phyloP scores from a whole-genome alignment of 2,113 vertebrate genomes.

The Hiodon alosoides region DNA sequence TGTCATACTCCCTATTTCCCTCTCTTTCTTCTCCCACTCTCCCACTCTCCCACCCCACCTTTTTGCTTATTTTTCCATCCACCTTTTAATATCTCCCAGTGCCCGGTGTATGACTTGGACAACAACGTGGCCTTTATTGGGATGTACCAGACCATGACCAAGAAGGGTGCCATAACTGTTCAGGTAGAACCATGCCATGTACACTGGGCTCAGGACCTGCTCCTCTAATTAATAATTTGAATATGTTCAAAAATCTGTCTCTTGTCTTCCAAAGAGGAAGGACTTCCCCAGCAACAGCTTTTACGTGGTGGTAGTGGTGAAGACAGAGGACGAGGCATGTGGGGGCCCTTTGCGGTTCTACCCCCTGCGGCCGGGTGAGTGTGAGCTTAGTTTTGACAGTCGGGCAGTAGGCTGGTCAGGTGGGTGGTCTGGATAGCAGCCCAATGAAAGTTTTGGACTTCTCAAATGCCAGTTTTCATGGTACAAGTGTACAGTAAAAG shows the following conservation, averaged over 20 bases:
- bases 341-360: constrained; percentile 83
- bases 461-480: no score
- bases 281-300: constrained; percentile 93
- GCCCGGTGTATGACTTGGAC: constrained; percentile 92
- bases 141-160: constrained; percentile 98
- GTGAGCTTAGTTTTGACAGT: not conserved
- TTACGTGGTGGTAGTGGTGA: constrained; percentile 94
- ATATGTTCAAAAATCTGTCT: not conserved
- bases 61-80: not conserved
- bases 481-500: no score
- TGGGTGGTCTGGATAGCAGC: not conserved
- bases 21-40: not conserved
- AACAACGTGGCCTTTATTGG: constrained; percentile 97
- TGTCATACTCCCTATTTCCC: not conserved
- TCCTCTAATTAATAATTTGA: no score
- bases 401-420: no score
- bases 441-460: no score
- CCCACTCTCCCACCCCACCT: not conserved
- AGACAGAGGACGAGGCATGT: constrained; percentile 90
- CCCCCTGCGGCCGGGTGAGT: constrained; percentile 63
- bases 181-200: constrained; percentile 68
- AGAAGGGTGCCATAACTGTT: constrained; percentile 92
- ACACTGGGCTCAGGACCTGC: no score
- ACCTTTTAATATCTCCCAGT: constrained; percentile 55
- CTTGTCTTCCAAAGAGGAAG: constrained; percentile 68